Base-by-base conservation (phyloP, 2,888 invertebrate genomes). In the Melanargia galathea region DNA sequence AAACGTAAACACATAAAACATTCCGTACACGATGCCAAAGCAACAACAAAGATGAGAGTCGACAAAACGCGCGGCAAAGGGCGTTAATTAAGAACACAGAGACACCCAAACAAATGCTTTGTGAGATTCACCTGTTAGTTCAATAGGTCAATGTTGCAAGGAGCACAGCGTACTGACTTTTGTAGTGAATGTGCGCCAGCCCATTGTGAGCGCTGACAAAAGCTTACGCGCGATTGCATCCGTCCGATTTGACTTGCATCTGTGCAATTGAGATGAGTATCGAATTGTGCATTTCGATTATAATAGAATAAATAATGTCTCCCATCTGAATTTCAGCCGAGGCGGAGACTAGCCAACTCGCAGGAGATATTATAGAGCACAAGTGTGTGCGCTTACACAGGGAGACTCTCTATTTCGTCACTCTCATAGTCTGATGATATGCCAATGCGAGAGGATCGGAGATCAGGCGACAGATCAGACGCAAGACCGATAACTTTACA, bases 61-160 rank as follows among this genome's bases (percentile, higher is more conserved):
- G 35, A 52, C 63, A 61, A 60, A 63, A 68, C 64, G 68, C 64
- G 67, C 64, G 63, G 72, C 65, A 69, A 69, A 76, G 75, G 76
- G 77, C 75, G 78, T 76, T 82, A 82, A 83, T 83, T 83, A 80
- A 81, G 73, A n/a, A n/a, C n/a, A n/a, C 73, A 67, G 81, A 84
- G 84, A 84, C 88, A 89, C 89, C 87, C 87, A 90, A 89, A 90
- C 88, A 89, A 86, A 80, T 77, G 81, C 80, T 84, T 84, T 83
- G 83, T 84, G 71, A 81, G 80, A 85, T 79, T 85, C 89, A 89
- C 88, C 90, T 88, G 87, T 87, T 88, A 87, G 88, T 80, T 87
- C 89, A 89, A 87, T 90, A 86, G 90, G 90, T 91, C 90, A 90
- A 90, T 90, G 90, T 87, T 89, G 87, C 87, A 86, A 81, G 73